Evolutionary conservation across 2,113 vertebrate genomes (phyloP).

Genomic region (Myrmecophaga tridactyla): DNA sequence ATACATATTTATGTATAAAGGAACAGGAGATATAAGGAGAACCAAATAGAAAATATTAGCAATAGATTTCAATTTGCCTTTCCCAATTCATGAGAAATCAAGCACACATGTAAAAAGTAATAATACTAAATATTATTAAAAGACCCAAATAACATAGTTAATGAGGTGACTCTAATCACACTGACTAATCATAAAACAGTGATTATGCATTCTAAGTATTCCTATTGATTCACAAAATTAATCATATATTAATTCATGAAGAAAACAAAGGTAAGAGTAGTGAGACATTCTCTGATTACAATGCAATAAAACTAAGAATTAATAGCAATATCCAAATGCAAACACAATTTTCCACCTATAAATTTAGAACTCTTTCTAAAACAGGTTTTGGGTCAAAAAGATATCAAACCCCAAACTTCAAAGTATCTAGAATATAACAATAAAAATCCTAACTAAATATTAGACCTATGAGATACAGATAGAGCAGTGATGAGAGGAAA

Average conservation of each 20-base stretch:
- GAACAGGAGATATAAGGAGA: background rate
- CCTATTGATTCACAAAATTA: background rate
- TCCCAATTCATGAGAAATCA: slow-evolving; percentile 14
- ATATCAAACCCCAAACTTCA: background rate
- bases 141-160: background rate
- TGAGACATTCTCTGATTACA: background rate
- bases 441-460: slow-evolving; percentile 1
- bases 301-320: background rate
- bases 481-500: background rate
- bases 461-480: background rate
- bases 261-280: background rate
- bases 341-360: background rate
- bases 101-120: background rate
- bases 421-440: background rate
- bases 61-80: background rate
- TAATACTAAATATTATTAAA: no score
- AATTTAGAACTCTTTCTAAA: background rate
- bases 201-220: background rate
- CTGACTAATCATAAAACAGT: background rate
- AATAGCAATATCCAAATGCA: background rate
- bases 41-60: background rate
- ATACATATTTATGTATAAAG: background rate
- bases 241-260: background rate
- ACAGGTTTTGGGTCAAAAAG: background rate
- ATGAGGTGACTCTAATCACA: background rate